Base-by-base conservation (phyloP, 2,113 vertebrate genomes). In the Piliocolobus tephrosceles region DNA sequence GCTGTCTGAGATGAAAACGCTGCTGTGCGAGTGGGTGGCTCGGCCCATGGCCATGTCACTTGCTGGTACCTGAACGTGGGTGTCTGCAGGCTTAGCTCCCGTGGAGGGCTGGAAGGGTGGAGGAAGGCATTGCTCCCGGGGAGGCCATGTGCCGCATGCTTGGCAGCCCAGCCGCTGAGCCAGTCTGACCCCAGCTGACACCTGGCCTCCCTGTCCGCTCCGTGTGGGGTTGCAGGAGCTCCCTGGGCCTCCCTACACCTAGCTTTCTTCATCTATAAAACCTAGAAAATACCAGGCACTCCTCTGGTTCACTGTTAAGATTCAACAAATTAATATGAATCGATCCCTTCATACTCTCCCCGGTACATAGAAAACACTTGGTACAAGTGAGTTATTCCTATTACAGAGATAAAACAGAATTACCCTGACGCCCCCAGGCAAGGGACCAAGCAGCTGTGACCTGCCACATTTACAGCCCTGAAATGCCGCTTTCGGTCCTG, bases 191-290 rank as follows among this genome's bases (percentile, higher is more conserved):
- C 20, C 6, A 13, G 9, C 35, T 6, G 7, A 9, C 20, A 2
- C 22, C 84, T 18, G 45, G 64, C 45, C 6, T 72, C 66, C 6
- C 84, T 6, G 8, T 25, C 20, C 16, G 25, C 47, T 27, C 4
- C 17, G 10, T 35, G 1, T 0, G 5, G 84, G 8, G 23, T 55
- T 9, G 50, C 45, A 23, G 25, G 32, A 13, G 47, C 47, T n/a
- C 18, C 32, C 32, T 6, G 47, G 2, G 13, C 32, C 32, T n/a
- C 22, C 11, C 22, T 0, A 0, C 9, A 35, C 32, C 64, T 22
- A 38, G 5, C 68, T 45, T 47, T 83, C 43, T 9, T 47, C 23
- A 61, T 38, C 52, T 50, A 16, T 10, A 22, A 17, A 50, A 47
- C 23, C 40, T 17, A 40, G 40, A 23, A 30, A 23, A 13, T 2